Evolutionary conservation across 2,888 invertebrate species (phyloP), one percentile per base, ranked within the genome.

Genomic region (Pristionchus mayeri): DNA sequence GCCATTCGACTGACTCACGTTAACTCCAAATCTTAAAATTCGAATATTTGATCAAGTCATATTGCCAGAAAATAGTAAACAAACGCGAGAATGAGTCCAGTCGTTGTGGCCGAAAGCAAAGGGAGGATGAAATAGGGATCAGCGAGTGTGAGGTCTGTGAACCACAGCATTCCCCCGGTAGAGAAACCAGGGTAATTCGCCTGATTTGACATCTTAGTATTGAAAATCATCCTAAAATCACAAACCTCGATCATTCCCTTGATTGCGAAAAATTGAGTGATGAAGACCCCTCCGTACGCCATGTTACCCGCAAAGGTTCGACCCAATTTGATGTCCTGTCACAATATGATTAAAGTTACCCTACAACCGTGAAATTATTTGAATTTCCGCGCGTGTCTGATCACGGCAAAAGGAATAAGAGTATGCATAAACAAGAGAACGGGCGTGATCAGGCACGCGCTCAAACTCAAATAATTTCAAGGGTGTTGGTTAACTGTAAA

Each of bases 91-190:
- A 97, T 97, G 0, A 95, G 93, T 93, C 95, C 95, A 91, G 98
- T 94, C 0, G 98, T 97, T 0, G 95, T 93, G 93, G 96, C 95
- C 0, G 98, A 98, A 80, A 97, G 94, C 0, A 97, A 9, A 0
- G 98, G 98, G 85, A 99, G 94, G 21, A 96, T 88, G 92, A 95
- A 98, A 93, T 95, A 96, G 75, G 97, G 98, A 94, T 99, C 99
- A 3, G 96, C 95, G 16, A 96, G 34, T 0, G 98, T 97, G 71
- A 99, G 94, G 94, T 99, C 97, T 3, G 95, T 94, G 93, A 99
- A 98, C 98, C 98, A 99, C 90, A 95, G 95, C 0, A 97, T 89
- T 0, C 99, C 99, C 50, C 98, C 98, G 0, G 95, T 94, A 87
- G 95, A 95, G 95, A 98, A 95, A 92, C 97, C 97, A 63, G 96